phyloP scores from a whole-genome alignment of 2,797 vertebrate species.

The Ptychadena robeensis region DNA sequence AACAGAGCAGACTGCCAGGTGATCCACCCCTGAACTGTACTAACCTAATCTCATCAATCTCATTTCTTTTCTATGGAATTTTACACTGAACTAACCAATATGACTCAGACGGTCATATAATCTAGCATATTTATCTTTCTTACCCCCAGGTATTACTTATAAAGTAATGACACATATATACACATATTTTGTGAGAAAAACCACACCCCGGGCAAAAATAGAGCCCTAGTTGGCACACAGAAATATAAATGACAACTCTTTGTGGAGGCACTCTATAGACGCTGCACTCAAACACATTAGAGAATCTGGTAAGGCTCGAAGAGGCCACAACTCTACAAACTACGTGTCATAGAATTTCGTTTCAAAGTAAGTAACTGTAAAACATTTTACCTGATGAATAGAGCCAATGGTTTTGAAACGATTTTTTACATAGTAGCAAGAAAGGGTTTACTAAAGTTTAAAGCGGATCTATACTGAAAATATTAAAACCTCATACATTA shows the following conservation, averaged over 20 bases:
- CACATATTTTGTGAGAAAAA: background rate
- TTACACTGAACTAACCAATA: constrained; percentile 23
- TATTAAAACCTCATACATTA: too few species aligned
- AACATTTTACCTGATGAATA: too few species aligned
- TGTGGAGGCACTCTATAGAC: too few species aligned
- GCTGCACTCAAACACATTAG: background rate
- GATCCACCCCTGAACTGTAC: constrained; percentile 15
- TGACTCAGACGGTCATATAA: constrained; percentile 22
- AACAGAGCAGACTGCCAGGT: constrained; percentile 7
- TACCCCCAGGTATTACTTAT: constrained; percentile 16
- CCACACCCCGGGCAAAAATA: background rate
- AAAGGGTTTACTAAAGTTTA: too few species aligned
- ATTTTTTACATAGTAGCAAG: too few species aligned
- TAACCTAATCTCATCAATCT: constrained; percentile 30
- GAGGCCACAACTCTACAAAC: too few species aligned
- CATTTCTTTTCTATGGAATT: constrained; percentile 16
- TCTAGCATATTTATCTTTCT: constrained; percentile 3
- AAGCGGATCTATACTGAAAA: too few species aligned
- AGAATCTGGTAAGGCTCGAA: too few species aligned
- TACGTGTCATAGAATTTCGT: too few species aligned
- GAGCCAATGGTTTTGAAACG: too few species aligned
- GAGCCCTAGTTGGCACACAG: background rate
- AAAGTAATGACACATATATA: constrained; percentile 5
- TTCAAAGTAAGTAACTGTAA: too few species aligned
- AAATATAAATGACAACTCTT: background rate